Base-by-base conservation (phyloP, 2,113 vertebrate genomes). In the Herpetotheres cachinnans region DNA sequence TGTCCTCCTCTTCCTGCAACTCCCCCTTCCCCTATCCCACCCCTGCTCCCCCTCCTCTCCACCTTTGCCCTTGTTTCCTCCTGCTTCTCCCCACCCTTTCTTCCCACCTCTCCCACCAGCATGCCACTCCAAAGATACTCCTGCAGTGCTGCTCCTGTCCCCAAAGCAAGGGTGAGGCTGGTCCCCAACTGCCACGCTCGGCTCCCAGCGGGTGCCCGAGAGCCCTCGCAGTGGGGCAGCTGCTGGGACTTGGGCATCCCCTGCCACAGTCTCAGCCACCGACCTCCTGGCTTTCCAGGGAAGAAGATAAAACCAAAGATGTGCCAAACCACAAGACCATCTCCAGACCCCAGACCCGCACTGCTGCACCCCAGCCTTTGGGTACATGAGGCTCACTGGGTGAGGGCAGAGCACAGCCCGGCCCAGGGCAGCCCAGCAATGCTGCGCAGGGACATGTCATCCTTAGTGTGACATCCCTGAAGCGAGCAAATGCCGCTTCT, bases 401-500 rank as follows among this genome's bases (percentile, higher is more conserved):
- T 61, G 44, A 1, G 15, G 55, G 84, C 84, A 77, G 81, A 81
- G 90, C 8, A 1, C 50, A 62, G 79, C 54, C 76, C 3, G 4
- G 30, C 15, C 15, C 86, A 40, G 80, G 50, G 83, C 90, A 73
- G 73, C 79, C 80, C 80, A 26, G 83, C 58, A 52, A 26, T 7
- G n/a, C 71, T 26, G 82, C 10, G 3, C 44, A 61, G 89, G 66
- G 91, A 95, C 2, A 2, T 36, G 62, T 54, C 76, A 34, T 59
- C 80, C 65, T 55, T 79, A 3, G 44, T 3, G 19, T 87, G 93
- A 93, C 94, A 95, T 58, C 93, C 79, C 95, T 5, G 12, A 85
- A 86, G 83, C 80, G 3, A 97, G 91, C 95, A 97, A 97, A 97
- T 92, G 96, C 83, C 4, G 20, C 38, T 82, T 83, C 95, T 96